phyloP scores from a whole-genome alignment of 2,888 invertebrate species.

The Thelaira solivaga region DNA sequence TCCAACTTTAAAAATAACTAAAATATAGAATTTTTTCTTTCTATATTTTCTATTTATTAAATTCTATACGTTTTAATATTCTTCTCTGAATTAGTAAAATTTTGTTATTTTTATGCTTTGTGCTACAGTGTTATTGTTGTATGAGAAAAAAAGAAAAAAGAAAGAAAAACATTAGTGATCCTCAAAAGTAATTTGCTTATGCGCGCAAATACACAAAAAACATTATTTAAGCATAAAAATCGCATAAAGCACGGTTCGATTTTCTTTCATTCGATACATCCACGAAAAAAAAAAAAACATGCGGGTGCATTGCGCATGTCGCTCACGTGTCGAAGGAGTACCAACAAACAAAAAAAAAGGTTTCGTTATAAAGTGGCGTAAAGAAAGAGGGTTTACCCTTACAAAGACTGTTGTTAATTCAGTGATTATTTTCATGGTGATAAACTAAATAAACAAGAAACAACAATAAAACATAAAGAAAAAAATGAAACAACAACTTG shows the following conservation, averaged over 20 bases:
- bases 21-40: no score
- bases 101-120: no score
- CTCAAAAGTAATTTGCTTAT: conserved; percentile 10
- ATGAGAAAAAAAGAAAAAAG: not conserved
- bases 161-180: conserved; percentile 5
- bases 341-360: not conserved
- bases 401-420: not conserved
- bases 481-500: conserved; percentile 21
- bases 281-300: not conserved
- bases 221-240: conserved; percentile 21
- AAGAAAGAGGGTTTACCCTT: not conserved
- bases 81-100: no score
- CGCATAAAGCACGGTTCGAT: conserved; percentile 8
- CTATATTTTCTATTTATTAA: no score
- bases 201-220: not conserved
- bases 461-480: conserved; percentile 5
- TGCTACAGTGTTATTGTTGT: not conserved
- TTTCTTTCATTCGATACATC: not conserved
- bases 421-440: conserved; percentile 7
- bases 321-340: conserved; percentile 24
- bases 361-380: not conserved
- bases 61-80: no score
- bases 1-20: no score
- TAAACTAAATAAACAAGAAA: conserved; percentile 1
- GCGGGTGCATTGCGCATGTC: conserved; percentile 42